phyloP scores from a whole-genome alignment of 2,113 vertebrate species.

The Drymodes brunneopygia region DNA sequence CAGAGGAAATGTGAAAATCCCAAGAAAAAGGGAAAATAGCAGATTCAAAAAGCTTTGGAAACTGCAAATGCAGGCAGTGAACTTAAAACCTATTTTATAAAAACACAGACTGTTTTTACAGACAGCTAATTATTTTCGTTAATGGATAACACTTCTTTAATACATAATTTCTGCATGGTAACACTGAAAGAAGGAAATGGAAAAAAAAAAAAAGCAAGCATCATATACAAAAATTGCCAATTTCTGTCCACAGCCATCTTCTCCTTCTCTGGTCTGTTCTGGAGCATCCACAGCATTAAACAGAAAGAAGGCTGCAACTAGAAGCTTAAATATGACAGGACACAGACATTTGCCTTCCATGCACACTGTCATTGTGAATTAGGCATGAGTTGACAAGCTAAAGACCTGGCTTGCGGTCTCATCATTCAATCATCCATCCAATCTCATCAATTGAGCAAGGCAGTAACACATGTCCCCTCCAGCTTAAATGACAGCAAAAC shows the following conservation, averaged over 20 bases:
- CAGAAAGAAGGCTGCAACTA: neutral
- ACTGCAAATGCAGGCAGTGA: neutral
- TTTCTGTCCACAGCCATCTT: neutral
- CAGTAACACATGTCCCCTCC: conserved; percentile 65
- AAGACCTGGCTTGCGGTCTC: conserved; percentile 65
- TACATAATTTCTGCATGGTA: neutral
- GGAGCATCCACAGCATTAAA: neutral
- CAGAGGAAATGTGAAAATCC: neutral
- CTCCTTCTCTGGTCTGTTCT: neutral
- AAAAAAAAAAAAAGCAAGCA: neutral
- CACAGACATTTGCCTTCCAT: conserved; percentile 48
- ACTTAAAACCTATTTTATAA: neutral
- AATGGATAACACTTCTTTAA: neutral
- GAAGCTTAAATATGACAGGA: conserved; percentile 49
- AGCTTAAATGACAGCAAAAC: conserved; percentile 68
- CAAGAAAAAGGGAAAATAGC: neutral
- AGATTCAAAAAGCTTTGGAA: neutral
- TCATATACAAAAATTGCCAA: neutral
- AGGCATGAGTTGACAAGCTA: conserved; percentile 55
- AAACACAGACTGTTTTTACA: neutral
- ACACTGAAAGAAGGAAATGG: neutral
- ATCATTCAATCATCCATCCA: conserved; percentile 68
- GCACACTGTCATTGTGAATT: conserved; percentile 55
- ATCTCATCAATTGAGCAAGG: conserved; percentile 65
- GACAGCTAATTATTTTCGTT: neutral